Evolutionary conservation across 2,888 invertebrate species (phyloP).

Genomic region (Zygaena filipendulae): DNA sequence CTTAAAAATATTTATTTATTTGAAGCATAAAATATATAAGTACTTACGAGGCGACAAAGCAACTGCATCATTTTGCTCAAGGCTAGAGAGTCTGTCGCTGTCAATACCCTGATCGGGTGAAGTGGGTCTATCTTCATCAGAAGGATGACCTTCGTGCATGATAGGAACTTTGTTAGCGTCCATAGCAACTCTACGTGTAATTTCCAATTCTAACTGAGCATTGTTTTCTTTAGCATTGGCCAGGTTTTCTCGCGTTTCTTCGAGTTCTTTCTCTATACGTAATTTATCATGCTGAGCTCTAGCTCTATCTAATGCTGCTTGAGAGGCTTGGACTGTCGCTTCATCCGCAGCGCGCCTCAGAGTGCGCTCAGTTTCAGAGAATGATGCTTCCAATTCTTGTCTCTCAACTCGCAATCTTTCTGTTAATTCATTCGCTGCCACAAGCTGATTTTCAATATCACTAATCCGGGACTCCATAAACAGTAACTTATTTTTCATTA

Average conservation of each 20-base stretch:
- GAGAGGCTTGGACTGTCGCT: slow-evolving; percentile 78
- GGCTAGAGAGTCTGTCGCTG: slow-evolving; percentile 77
- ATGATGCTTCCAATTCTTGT: slow-evolving; percentile 45
- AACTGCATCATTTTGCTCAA: slow-evolving; percentile 67
- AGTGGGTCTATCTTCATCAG: slow-evolving; percentile 58
- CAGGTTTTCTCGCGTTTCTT: slow-evolving; percentile 63
- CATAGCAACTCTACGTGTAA: slow-evolving; percentile 44
- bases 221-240: slow-evolving; percentile 34
- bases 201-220: slow-evolving; percentile 52
- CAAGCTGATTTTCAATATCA: slow-evolving; percentile 36
- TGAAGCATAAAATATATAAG: too few relatives aligned
- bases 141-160: slow-evolving; percentile 30
- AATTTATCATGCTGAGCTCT: slow-evolving; percentile 77
- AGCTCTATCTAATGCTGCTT: slow-evolving; percentile 78
- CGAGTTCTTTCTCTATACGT: slow-evolving; percentile 72
- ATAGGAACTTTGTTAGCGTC: slow-evolving; percentile 37
- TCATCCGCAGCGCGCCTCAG: slow-evolving; percentile 77
- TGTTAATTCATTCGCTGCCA: slow-evolving; percentile 29
- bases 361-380: slow-evolving; percentile 60
- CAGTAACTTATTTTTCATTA: slow-evolving; percentile 27
- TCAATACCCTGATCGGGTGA: slow-evolving; percentile 93
- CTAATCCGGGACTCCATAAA: slow-evolving; percentile 33
- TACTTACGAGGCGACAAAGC: slow-evolving; percentile 54
- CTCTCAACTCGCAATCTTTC: slow-evolving; percentile 44
- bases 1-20: too few relatives aligned